Evolutionary conservation across 1,140 invertebrate species (phyloP).

Genomic region (Ceratosolen solmsi): DNA sequence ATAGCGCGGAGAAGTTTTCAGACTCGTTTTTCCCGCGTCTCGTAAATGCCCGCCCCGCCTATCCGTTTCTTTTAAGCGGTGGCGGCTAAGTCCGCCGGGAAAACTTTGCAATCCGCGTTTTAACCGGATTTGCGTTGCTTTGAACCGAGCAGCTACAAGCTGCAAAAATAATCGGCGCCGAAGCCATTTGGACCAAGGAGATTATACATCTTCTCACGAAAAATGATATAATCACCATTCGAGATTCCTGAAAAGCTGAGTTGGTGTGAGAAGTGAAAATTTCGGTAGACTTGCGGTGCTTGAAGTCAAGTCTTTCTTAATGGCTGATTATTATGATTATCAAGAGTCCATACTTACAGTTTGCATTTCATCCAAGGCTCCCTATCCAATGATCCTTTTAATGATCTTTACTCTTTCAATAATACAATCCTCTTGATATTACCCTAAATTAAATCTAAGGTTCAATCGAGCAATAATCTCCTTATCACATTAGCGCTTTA

Average conservation of each 20-base stretch:
- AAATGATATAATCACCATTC: background rate
- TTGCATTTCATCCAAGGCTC: no score
- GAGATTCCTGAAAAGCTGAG: background rate
- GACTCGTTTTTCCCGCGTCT: background rate
- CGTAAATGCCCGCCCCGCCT: background rate
- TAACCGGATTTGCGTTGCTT: background rate
- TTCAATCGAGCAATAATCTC: no score
- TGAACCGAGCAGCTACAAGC: background rate
- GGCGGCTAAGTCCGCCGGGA: background rate
- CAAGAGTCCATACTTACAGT: no score
- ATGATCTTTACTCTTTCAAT: no score
- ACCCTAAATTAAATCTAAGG: no score
- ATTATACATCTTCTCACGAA: background rate
- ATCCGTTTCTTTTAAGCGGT: background rate
- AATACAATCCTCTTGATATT: no score
- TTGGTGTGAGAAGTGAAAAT: background rate
- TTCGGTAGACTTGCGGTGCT: background rate
- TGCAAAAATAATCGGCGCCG: background rate
- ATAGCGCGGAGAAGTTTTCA: background rate
- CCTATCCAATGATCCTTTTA: no score
- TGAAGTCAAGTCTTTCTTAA: no score
- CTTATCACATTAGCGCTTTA: no score
- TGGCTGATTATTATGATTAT: no score
- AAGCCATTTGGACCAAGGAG: background rate
- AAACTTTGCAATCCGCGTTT: conserved; percentile 3